These are phyloP conservation scores for Eupithecia dodoneata DNA, from an alignment of 2,888 invertebrate genomes.

Conservation along the genomic window DNA sequence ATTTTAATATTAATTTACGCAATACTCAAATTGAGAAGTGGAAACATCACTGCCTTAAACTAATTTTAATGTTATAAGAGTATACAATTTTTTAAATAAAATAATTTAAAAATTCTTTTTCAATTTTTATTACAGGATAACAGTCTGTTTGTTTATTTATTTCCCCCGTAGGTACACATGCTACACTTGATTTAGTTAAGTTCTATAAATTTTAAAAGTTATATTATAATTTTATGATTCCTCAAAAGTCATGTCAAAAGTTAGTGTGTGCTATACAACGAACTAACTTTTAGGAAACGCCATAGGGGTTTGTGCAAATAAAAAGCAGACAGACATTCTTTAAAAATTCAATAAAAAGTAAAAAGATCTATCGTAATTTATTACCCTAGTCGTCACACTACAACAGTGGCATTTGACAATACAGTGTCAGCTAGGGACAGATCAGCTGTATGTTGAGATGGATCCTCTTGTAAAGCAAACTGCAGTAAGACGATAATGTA, in stretches of 20 bases:
- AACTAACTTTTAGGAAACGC: too few species aligned
- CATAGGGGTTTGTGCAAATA: too few species aligned
- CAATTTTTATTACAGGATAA: slow-evolving; percentile 7
- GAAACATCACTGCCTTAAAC: slow-evolving; percentile 78
- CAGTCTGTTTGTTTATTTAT: not conserved
- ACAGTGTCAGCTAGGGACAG: not conserved
- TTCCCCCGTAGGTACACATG: too few species aligned
- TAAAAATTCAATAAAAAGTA: too few species aligned
- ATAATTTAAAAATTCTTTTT: slow-evolving; percentile 44
- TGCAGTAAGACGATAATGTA: slow-evolving; percentile 15
- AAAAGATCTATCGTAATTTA: too few species aligned
- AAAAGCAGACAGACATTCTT: too few species aligned
- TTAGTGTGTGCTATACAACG: too few species aligned
- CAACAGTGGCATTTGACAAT: not conserved
- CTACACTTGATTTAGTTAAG: too few species aligned
- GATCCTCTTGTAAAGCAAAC: slow-evolving; percentile 2
- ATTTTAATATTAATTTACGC: slow-evolving; percentile 56
- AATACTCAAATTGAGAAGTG: slow-evolving; percentile 75
- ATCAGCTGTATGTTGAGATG: not conserved
- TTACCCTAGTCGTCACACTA: not conserved
- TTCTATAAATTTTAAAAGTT: too few species aligned
- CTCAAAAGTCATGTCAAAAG: too few species aligned
- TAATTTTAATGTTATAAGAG: slow-evolving; percentile 71
- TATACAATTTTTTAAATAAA: slow-evolving; percentile 60
- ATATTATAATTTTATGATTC: too few species aligned